Percentiles rank a stretch among this genome's conserved stretches.
Evolutionary conservation across 1,140 invertebrate genomes (phyloP).

Genomic region (Zaprionus taronus): DNA sequence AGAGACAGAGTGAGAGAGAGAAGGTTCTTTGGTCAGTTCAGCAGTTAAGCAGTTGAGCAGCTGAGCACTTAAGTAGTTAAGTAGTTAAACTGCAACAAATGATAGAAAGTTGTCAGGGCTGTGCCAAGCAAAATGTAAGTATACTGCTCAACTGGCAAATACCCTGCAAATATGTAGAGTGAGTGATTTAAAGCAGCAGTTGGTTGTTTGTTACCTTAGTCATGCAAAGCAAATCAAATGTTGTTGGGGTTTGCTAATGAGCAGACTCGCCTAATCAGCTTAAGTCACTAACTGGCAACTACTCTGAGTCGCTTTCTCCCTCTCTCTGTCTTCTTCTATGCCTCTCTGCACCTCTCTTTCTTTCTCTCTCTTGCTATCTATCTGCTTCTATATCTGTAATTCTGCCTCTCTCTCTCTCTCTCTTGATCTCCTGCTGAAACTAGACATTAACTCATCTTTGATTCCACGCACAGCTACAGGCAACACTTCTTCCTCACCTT

Average conservation of each 20-base stretch:
- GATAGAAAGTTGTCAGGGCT: conserved; percentile 5
- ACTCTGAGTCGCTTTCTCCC: background rate
- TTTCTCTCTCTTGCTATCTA: background rate
- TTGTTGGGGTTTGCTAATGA: background rate
- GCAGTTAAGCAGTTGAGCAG: conserved; percentile 15
- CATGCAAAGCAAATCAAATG: background rate
- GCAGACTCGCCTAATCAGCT: background rate
- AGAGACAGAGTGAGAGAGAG: background rate
- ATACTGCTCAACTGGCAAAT: background rate
- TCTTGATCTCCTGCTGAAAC: background rate
- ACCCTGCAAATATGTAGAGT: background rate
- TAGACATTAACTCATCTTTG: background rate
- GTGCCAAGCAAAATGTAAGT: background rate
- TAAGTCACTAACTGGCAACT: background rate
- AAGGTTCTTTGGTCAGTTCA: conserved; percentile 7
- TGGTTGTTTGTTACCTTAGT: background rate
- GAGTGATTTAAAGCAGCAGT: background rate
- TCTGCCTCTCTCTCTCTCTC: background rate
- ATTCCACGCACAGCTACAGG: background rate
- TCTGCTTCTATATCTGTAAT: too few species aligned
- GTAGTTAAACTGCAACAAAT: conserved; percentile 23
- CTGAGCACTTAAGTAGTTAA: conserved; percentile 16
- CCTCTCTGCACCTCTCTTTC: background rate
- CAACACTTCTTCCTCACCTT: background rate
- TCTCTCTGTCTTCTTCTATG: background rate